phyloP scores from a whole-genome alignment of 2,113 vertebrate genomes.

The Scophthalmus maximus region DNA sequence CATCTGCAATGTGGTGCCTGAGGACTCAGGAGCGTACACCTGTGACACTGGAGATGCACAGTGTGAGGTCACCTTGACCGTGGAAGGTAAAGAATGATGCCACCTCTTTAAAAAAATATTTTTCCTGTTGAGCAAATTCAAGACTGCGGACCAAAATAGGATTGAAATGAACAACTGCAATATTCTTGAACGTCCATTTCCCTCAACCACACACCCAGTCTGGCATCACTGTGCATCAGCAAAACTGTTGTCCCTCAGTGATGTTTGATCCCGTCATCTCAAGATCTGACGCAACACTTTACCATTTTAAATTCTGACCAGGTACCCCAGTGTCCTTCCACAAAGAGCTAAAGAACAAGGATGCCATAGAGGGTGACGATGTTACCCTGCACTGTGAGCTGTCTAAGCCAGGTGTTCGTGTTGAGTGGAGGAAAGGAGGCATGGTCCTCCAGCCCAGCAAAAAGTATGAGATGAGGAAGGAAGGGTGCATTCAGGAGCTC shows the following conservation, averaged over 20 bases:
- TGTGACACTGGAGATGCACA: conserved; percentile 85
- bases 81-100: conserved; percentile 83
- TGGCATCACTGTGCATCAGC: conserved; percentile 18
- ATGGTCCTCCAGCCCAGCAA: conserved; percentile 83
- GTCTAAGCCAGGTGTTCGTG: conserved; percentile 76
- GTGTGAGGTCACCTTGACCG: conserved; percentile 81
- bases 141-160: conserved; percentile 44
- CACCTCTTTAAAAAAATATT: not conserved
- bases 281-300: conserved; percentile 37
- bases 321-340: conserved; percentile 85
- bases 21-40: conserved; percentile 84
- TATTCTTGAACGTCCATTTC: conserved; percentile 39
- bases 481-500: conserved; percentile 82
- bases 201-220: conserved; percentile 14
- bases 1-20: conserved; percentile 77
- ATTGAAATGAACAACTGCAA: conserved; percentile 28
- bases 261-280: conserved; percentile 15
- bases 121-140: conserved; percentile 22
- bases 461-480: conserved; percentile 87
- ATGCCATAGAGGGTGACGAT: conserved; percentile 84
- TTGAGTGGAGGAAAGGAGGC: conserved; percentile 92
- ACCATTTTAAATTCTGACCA: conserved; percentile 65
- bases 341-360: conserved; percentile 85
- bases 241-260: conserved; percentile 18
- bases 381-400: conserved; percentile 85